phyloP scores from a whole-genome alignment of 2,113 vertebrate species.

The Albula goreensis region DNA sequence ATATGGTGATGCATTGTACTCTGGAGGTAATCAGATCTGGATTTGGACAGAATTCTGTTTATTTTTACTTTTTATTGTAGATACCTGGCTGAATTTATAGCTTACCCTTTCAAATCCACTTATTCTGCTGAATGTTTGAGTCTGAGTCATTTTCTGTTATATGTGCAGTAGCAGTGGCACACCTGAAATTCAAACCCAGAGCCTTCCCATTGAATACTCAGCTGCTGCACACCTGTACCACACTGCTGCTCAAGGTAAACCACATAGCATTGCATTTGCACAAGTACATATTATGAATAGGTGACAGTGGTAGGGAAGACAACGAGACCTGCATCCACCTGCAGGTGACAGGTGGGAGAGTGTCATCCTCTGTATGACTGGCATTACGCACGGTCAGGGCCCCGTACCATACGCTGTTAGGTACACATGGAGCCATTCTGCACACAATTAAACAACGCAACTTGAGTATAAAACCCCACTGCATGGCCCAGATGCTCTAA shows the following conservation, averaged over 20 bases:
- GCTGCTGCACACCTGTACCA: neutral
- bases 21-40: no score
- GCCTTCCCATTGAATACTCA: neutral
- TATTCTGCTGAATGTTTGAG: no score
- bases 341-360: neutral
- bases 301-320: neutral
- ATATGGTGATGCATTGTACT: no score
- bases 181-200: neutral
- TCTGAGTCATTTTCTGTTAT: no score
- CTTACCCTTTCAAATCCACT: no score
- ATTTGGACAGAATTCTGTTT: no score
- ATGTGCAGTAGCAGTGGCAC: no score
- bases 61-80: no score
- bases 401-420: neutral
- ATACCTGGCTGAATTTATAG: no score
- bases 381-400: neutral
- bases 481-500: neutral
- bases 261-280: neutral
- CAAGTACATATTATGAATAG: neutral
- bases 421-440: neutral
- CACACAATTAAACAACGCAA: conserved; percentile 5
- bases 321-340: neutral
- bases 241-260: neutral
- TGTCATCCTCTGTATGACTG: neutral
- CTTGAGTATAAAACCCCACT: neutral